Conservation (phyloP, 2,797 vertebrate genomes). For the Tenualosa thibaudeaui region DNA sequence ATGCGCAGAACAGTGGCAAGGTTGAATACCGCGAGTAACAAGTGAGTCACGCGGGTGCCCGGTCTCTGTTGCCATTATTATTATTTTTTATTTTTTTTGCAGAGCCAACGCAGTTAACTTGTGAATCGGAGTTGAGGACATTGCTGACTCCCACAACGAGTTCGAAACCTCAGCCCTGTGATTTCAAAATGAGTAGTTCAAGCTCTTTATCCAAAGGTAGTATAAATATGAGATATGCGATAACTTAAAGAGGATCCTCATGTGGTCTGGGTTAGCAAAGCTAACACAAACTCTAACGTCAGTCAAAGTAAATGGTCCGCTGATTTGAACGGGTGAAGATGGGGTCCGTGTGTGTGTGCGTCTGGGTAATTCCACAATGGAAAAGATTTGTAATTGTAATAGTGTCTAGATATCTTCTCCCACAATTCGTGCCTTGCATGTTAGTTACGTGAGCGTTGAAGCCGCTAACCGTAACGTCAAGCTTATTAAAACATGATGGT, state of each 20-base stretch:
- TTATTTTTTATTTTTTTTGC: not conserved
- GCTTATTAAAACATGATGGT: not conserved
- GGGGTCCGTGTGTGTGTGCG: not conserved
- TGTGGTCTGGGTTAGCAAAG: not conserved
- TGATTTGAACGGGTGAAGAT: not conserved
- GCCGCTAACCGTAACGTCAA: not conserved
- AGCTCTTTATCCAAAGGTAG: constrained; percentile 19
- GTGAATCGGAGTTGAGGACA: not conserved
- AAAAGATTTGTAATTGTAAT: too few relatives aligned
- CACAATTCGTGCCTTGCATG: not conserved
- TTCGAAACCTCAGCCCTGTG: not conserved
- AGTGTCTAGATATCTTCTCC: not conserved
- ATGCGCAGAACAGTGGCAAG: not conserved
- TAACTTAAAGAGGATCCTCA: not conserved
- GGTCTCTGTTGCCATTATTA: not conserved
- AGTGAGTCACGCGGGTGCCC: too few relatives aligned
- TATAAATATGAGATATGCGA: not conserved
- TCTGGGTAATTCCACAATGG: not conserved
- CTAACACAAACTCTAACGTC: not conserved
- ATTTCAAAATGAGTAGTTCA: not conserved
- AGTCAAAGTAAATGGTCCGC: not conserved
- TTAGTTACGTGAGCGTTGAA: not conserved
- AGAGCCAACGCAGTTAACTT: not conserved
- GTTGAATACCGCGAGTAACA: not conserved
- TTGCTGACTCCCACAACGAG: not conserved